A percentile compares a stretch with the other conserved stretches of the same genome.
Conservation (phyloP, 2,797 vertebrate genomes). For the Mus caroli region DNA sequence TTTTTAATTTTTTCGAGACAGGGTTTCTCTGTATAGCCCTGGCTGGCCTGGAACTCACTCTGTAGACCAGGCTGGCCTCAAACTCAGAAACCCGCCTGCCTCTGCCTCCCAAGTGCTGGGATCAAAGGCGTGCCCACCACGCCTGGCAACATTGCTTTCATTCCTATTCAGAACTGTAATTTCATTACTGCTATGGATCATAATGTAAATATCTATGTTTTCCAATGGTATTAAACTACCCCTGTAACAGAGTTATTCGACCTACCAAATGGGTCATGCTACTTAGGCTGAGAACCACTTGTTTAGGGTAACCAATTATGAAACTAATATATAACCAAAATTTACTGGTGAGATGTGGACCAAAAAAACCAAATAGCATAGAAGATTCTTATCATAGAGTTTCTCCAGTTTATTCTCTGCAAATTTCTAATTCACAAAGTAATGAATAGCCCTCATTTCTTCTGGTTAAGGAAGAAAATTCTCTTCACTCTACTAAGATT, state of each 20-base stretch:
- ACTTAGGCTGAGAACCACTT: too few species aligned
- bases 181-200: neutral
- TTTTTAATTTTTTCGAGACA: too few species aligned
- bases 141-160: too few species aligned
- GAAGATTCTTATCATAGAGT: neutral
- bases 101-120: too few species aligned
- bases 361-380: neutral
- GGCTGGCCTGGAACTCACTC: too few species aligned
- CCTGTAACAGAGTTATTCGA: neutral
- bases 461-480: constrained; percentile 36
- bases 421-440: constrained; percentile 56
- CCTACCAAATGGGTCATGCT: neutral
- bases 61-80: too few species aligned
- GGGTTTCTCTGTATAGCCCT: too few species aligned
- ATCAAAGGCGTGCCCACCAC: too few species aligned
- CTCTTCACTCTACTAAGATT: neutral
- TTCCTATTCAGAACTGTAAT: neutral
- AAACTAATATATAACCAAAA: constrained; percentile 65
- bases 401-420: neutral
- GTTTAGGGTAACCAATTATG: constrained; percentile 13
- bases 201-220: neutral
- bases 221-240: neutral
- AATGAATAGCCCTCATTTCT: constrained; percentile 7
- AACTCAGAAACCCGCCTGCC: too few species aligned
- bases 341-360: constrained; percentile 47